A percentile compares a stretch with the other conserved stretches of the same genome.
phyloP scores from a whole-genome alignment of 2,888 invertebrate genomes.

The Andrena praecox region DNA sequence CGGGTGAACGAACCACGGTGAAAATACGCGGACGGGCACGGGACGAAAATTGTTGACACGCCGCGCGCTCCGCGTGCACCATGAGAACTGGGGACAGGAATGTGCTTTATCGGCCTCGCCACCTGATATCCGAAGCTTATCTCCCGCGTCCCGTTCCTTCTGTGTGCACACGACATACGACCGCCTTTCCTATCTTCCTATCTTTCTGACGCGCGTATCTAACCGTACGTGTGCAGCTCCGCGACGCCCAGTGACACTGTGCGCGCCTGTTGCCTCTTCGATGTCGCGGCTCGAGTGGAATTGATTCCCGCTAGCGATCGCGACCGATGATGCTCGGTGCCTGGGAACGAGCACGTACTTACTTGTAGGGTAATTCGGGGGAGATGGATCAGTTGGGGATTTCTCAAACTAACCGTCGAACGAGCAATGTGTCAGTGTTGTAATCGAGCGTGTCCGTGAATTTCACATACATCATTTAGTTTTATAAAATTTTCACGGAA shows the following conservation, averaged over 20 bases:
- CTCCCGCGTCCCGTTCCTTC: constrained; percentile 47
- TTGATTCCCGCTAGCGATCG: constrained; percentile 1
- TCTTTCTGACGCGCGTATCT: background rate
- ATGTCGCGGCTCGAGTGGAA: background rate
- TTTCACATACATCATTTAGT: too few species aligned
- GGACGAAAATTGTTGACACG: constrained; percentile 75
- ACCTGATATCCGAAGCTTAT: constrained; percentile 78
- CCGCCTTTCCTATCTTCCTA: constrained; percentile 35
- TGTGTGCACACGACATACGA: constrained; percentile 29
- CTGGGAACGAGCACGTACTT: too few species aligned
- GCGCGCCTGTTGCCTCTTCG: background rate
- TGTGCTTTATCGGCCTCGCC: constrained; percentile 73
- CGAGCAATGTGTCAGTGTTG: too few species aligned
- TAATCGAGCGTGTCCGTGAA: too few species aligned
- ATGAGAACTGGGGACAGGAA: constrained; percentile 78
- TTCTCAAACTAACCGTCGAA: too few species aligned
- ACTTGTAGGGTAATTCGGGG: too few species aligned
- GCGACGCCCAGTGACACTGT: too few species aligned
- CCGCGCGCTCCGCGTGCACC: constrained; percentile 66
- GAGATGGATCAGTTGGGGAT: too few species aligned
- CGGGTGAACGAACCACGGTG: constrained; percentile 50
- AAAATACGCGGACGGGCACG: constrained; percentile 26
- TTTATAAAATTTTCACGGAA: too few species aligned
- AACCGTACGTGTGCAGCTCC: background rate
- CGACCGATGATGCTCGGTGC: background rate